These are phyloP conservation scores for Phylloscopus trochilus DNA, from an alignment of 2,113 vertebrate species.

Conservation along the genomic window DNA sequence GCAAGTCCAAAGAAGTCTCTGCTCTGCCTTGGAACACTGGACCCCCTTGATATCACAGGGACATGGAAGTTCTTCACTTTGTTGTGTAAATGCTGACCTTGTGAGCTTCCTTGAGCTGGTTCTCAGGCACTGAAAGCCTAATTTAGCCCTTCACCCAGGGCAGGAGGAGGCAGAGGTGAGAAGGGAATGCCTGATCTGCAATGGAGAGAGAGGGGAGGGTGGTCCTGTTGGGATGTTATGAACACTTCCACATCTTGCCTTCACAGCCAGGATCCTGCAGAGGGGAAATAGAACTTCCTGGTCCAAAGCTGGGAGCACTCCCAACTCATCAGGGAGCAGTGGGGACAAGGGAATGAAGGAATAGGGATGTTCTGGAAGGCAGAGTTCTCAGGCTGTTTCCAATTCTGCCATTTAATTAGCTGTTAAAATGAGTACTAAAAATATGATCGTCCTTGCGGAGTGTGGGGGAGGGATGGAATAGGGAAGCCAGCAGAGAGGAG, in stretches of 20 bases:
- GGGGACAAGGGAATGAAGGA: not conserved
- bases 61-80: not conserved
- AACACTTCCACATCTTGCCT: not conserved
- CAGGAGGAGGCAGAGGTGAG: not conserved
- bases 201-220: not conserved
- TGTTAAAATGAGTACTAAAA: not conserved
- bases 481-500: not conserved
- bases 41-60: not conserved
- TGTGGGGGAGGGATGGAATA: not conserved
- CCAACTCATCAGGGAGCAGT: not conserved
- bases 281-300: not conserved
- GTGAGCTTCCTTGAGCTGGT: not conserved
- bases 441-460: not conserved
- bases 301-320: not conserved
- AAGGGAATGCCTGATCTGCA: not conserved
- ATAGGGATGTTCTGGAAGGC: not conserved
- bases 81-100: not conserved
- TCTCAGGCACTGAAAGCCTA: not conserved
- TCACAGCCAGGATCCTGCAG: not conserved
- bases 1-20: not conserved
- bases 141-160: not conserved
- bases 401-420: slow-evolving; percentile 11
- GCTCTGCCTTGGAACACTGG: not conserved
- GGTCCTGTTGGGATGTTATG: not conserved
- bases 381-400: slow-evolving; percentile 23